Percentiles rank a stretch among this genome's conserved stretches.
Evolutionary conservation across 2,113 vertebrate genomes (phyloP).

Genomic region (Dendropsophus ebraccatus): DNA sequence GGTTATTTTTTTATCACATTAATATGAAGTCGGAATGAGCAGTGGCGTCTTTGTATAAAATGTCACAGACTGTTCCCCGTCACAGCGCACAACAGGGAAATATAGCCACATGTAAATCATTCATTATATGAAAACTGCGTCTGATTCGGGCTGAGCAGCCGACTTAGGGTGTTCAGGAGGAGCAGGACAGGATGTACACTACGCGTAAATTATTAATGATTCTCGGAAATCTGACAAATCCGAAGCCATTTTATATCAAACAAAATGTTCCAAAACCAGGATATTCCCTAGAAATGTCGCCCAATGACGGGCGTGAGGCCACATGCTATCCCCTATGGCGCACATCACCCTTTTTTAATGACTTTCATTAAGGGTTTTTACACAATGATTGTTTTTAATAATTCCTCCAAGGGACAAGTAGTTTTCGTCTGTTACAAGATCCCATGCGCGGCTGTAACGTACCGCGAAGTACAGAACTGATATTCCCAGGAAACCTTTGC

Average conservation of each 20-base stretch:
- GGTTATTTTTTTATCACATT: conserved; percentile 19
- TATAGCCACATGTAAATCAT: conserved; percentile 31
- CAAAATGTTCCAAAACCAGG: conserved; percentile 40
- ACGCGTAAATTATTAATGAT: conserved; percentile 52
- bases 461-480: neutral
- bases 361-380: neutral
- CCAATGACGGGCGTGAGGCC: neutral
- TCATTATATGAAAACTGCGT: conserved; percentile 49
- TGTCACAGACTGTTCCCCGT: conserved; percentile 35
- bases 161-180: conserved; percentile 1
- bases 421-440: neutral
- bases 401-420: neutral
- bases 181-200: conserved; percentile 54
- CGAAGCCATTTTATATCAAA: conserved; percentile 52
- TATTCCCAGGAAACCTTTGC: neutral
- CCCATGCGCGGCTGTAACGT: neutral
- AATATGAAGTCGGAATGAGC: neutral
- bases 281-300: conserved; percentile 21
- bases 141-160: neutral
- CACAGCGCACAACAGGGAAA: neutral
- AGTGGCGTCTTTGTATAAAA: conserved; percentile 12
- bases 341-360: neutral
- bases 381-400: neutral
- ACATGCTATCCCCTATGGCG: conserved; percentile 3
- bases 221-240: conserved; percentile 45